Evolutionary conservation across 2,888 invertebrate genomes (phyloP).

Genomic region (Cerceris rybyensis): DNA sequence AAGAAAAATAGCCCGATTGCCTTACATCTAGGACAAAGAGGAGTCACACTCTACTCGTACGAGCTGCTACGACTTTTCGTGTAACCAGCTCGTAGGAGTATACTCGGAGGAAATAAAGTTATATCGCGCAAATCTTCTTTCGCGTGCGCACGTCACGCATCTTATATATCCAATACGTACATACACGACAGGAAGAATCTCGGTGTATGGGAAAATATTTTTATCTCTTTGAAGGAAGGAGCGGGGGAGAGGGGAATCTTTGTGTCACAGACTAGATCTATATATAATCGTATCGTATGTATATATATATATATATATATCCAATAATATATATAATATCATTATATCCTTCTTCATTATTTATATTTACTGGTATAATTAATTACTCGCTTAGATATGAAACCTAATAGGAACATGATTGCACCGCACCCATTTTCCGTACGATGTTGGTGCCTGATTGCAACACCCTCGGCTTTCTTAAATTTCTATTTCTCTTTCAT

Average conservation of each 20-base stretch:
- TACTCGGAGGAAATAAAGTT: conserved; percentile 2
- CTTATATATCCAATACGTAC: conserved; percentile 1
- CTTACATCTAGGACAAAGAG: conserved; percentile 30
- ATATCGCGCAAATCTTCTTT: conserved; percentile 20
- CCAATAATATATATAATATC: conserved; percentile 80
- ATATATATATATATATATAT: conserved; percentile 76
- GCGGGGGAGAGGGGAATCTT: conserved; percentile 68
- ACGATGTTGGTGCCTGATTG: conserved; percentile 68
- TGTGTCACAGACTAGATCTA: conserved; percentile 77
- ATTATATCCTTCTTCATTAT: conserved; percentile 81
- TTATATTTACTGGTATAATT: conserved; percentile 81
- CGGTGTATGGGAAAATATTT: conserved; percentile 32
- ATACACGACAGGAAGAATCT: conserved; percentile 41
- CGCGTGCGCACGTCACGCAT: conserved; percentile 8
- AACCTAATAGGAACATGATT: conserved; percentile 83
- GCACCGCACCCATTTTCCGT: conserved; percentile 78
- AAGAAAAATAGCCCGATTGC: conserved; percentile 4
- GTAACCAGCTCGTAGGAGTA: conserved; percentile 25
- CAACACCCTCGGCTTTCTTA: conserved; percentile 41
- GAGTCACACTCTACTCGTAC: conserved; percentile 20
- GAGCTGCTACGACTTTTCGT: conserved; percentile 9
- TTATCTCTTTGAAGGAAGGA: conserved; percentile 42
- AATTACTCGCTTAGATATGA: conserved; percentile 82
- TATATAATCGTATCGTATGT: conserved; percentile 72
- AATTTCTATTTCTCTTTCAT: conserved; percentile 25